Evolutionary conservation across 35 echinoderm and acorn worm genomes (phyloP), one percentile per base, ranked within the genome.

Genomic region (Ptychodera flava): DNA sequence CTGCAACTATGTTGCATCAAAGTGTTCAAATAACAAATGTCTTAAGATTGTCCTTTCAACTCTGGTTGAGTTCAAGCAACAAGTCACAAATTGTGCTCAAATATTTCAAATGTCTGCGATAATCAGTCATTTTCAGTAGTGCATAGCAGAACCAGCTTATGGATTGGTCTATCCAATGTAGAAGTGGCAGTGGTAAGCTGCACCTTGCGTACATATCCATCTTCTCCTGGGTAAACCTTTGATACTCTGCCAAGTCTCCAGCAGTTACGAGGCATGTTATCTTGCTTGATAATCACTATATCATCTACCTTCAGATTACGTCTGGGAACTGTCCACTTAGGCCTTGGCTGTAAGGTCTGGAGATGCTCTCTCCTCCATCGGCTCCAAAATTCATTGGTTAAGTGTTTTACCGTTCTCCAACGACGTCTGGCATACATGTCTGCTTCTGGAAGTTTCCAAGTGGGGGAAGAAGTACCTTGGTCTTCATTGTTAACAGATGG

Each of bases 371-470:
- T 85, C 37, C 83, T 85, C 83, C 83, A 85, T n/a, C 37, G 83
- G 76, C 83, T 0, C 93, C 93, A 91, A 45, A 95, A 89, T 78
- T 91, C 80, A 83, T 95, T 95, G 0, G 36, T 35, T 28, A 95
- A 76, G 34, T 95, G 82, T 82, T 95, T 86, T 12, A 95, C 90
- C 35, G 87, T 37, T 31, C 80, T 81, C 85, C 76, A 78, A 31
- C 76, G 76, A 34, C 34, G 76, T 0, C 30, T 1, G 2, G 31
- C 14, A 33, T 87, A 87, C 53, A 33, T 0, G 32, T 87, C 85
- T 31, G 16, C 75, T 79, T 78, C 0, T n/a, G 29, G 53, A 87
- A 77, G 0, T 80, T 0, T 78, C 85, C 85, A 0, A 76, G 64
- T 10, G 85, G 85, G 6, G 85, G 87, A 34, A 89, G 6, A 28